These are phyloP conservation scores for Coreius guichenoti DNA, from an alignment of 2,797 vertebrate genomes.

Conservation along the genomic window DNA sequence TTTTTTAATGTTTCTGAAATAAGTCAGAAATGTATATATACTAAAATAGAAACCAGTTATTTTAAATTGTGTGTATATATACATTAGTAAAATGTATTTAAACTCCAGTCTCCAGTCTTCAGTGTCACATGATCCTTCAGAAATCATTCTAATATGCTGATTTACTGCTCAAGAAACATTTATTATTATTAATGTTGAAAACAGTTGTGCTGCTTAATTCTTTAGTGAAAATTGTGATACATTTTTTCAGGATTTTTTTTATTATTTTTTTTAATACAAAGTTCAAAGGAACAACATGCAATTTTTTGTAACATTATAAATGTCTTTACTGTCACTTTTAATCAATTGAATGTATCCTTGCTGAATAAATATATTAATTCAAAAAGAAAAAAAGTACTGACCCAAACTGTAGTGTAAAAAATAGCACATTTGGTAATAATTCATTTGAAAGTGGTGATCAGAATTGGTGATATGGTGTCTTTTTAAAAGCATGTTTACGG, in stretches of 20 bases:
- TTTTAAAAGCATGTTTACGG: neutral
- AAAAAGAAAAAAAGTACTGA: neutral
- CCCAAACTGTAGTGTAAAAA: neutral
- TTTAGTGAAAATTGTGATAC: neutral
- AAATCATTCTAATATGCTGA: neutral
- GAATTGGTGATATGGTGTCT: neutral
- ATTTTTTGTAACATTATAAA: neutral
- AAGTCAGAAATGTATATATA: neutral
- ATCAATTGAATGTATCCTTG: neutral
- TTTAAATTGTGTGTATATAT: too few species aligned
- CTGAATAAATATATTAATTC: neutral
- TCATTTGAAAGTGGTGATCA: neutral
- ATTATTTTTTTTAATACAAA: neutral
- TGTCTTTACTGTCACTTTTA: neutral
- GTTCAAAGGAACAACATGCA: neutral
- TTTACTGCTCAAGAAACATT: neutral
- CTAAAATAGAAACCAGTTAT: too few species aligned
- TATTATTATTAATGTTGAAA: neutral
- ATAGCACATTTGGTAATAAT: neutral
- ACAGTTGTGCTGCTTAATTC: neutral
- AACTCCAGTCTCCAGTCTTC: neutral
- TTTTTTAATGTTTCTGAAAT: neutral
- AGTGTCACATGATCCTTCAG: neutral
- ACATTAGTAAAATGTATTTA: too few species aligned
- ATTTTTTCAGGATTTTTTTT: neutral